A percentile compares a stretch with the other conserved stretches of the same genome.
phyloP scores from a whole-genome alignment of 2,888 invertebrate species.

The Eretmocerus hayati region DNA sequence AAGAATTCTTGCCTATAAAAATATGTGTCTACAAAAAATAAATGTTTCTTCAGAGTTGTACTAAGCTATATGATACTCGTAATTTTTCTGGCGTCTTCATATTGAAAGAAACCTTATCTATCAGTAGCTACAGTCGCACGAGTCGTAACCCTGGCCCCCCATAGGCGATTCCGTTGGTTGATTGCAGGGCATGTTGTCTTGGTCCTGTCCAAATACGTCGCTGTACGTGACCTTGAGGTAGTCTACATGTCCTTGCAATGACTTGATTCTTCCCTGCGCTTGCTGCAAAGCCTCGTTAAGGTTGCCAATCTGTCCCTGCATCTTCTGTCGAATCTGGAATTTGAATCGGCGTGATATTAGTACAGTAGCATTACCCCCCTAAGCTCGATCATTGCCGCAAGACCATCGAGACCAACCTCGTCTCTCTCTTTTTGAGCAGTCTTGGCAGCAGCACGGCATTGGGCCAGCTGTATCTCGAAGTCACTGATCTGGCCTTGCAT shows the following conservation, averaged over 20 bases:
- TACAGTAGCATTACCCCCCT: too few species aligned
- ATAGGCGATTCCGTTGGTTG: constrained; percentile 22
- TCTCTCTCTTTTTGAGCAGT: constrained; percentile 63
- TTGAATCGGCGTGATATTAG: too few species aligned
- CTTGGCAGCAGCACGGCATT: constrained; percentile 57
- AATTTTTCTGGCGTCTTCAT: background rate
- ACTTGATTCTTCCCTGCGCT: constrained; percentile 58
- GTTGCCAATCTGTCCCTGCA: constrained; percentile 61
- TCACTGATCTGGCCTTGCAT: constrained; percentile 63
- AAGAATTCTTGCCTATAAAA: too few species aligned
- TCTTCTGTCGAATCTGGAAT: constrained; percentile 58
- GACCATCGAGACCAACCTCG: constrained; percentile 43
- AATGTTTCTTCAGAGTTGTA: background rate
- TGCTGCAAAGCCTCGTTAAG: constrained; percentile 63
- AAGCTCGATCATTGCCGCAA: too few species aligned
- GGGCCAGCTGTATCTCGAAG: constrained; percentile 60
- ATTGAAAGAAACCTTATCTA: background rate
- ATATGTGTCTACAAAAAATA: background rate
- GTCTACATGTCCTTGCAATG: constrained; percentile 58
- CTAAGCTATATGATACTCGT: background rate
- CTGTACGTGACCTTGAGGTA: constrained; percentile 52
- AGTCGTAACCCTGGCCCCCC: constrained; percentile 34
- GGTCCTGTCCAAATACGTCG: constrained; percentile 36
- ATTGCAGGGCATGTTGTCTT: constrained; percentile 25
- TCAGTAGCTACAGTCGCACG: constrained; percentile 39